Base-by-base conservation (phyloP, 2,888 invertebrate species). In the Eupithecia insigniata region DNA sequence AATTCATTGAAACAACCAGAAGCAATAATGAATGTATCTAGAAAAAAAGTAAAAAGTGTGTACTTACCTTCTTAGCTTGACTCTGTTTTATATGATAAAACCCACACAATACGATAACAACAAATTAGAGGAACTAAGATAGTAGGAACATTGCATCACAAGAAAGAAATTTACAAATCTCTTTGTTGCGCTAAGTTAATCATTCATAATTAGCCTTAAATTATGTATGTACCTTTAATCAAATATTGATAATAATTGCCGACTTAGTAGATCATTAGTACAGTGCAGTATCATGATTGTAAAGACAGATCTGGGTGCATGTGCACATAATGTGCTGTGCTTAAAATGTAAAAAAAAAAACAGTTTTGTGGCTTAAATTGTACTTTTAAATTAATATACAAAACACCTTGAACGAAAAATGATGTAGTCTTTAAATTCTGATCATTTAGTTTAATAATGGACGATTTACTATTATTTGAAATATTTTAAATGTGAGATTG, bases 401-500 rank as follows among this genome's bases (percentile, higher is more conserved):
- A n/a, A n/a, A n/a, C n/a, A n/a, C n/a, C n/a, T n/a, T n/a, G n/a
- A n/a, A n/a, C n/a, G n/a, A 46, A 46, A 46, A 46, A n/a, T 46
- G 7, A 46, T n/a, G 7, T n/a, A n/a, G 43, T 22, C 28, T 58
- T 26, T 26, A 55, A 55, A 58, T 28, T 28, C 28, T 28, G 58
- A 58, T 28, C 4, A 58, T 51, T 51, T 51, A 2, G 46, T 22
- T 22, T n/a, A 22, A n/a, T 12, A 22, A 3, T 22, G 22, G 51
- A 51, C 22, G 10, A n/a, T 46, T 22, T 51, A 12, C 46, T 46
- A 46, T 43, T 46, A 46, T 46, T 46, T n/a, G 5, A n/a, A 46
- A n/a, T 46, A 51, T n/a, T 51, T n/a, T 22, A 55, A 55, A 55
- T 26, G 67, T 67, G 39, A 62, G 43, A 66, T 62, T 62, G 36